Percentiles rank a stretch among this genome's conserved stretches.
These are phyloP conservation scores for Pristionchus maxplancki DNA, from an alignment of 2,888 invertebrate species.

Conservation along the genomic window DNA sequence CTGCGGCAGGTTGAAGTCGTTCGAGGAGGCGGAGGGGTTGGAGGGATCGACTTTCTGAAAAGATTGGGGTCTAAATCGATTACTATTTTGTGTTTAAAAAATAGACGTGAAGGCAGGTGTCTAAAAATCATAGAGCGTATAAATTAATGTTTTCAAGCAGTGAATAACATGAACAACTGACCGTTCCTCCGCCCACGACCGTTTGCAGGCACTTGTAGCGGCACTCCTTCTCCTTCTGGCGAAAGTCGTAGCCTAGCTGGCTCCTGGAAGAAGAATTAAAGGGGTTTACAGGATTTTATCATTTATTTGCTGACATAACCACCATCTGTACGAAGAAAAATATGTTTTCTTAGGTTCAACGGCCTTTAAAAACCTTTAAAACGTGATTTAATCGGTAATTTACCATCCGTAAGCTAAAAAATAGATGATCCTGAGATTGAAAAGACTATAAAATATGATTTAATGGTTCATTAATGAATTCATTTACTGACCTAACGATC, in stretches of 20 bases:
- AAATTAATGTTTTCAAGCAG: not conserved
- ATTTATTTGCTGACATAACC: not conserved
- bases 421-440: too few relatives aligned
- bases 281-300: not conserved
- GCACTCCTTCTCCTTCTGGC: constrained; percentile 61
- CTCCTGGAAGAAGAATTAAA: constrained; percentile 56
- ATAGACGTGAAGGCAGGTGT: too few relatives aligned
- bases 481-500: constrained; percentile 53
- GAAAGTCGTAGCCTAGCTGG: constrained; percentile 74
- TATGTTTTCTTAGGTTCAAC: too few relatives aligned
- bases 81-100: too few relatives aligned
- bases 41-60: constrained; percentile 51
- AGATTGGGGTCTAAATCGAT: not conserved
- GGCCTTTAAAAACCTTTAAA: too few relatives aligned
- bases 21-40: constrained; percentile 25
- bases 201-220: constrained; percentile 49
- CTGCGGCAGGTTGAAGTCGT: constrained; percentile 51
- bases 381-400: too few relatives aligned
- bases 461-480: too few relatives aligned
- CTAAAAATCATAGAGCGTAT: not conserved
- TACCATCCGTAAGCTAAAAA: too few relatives aligned
- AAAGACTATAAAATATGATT: too few relatives aligned
- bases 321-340: too few relatives aligned
- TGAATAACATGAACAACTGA: not conserved
- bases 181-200: constrained; percentile 42